Evolutionary conservation across 2,888 invertebrate species (phyloP), one percentile per base, ranked within the genome.

Genomic region (Chymomyza amoena): DNA sequence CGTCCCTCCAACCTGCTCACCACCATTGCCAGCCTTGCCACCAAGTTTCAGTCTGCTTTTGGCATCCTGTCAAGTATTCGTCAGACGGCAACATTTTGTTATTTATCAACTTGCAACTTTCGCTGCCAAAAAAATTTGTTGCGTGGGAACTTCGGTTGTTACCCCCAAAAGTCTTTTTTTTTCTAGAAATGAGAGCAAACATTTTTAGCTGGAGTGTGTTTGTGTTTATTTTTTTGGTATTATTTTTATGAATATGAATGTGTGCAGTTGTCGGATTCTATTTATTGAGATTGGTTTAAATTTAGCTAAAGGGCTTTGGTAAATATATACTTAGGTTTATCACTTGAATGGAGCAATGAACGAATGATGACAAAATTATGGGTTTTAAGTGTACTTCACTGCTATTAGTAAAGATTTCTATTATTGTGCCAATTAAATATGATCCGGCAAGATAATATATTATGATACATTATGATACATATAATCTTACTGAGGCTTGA

Each of bases 61-160:
- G 85, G 87, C 87, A 80, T 80, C 75, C 82, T 87, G 87, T 87
- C 84, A 84, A 80, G 80, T 73, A 72, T 84, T 45, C 83, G 60
- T 81, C 84, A 76, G 76, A 67, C 61, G 70, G 70, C 59, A 57
- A 54, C 45, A 76, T 45, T 45, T 45, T 45, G 39, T 45, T 45
- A 45, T 45, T 45, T 45, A 45, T 45, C 39, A 45, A 45, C 39
- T 45, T 45, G 39, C 39, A 45, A 45, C 39, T 45, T 45, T 45
- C 13, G 13, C 39, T 45, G 39, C 39, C 39, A 13, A 13, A 45
- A 45, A 45, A 45, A 32, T 32, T 45, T 45, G 39, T 13, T 45
- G 13, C 13, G 39, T 45, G 39, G 39, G 13, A 45, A 45, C 2
- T 4, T 45, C 39, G 39, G 39, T 13, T 45, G 39, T 45, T 45